Base-by-base conservation (phyloP, 2,797 vertebrate genomes). In the Tenualosa thibaudeaui region DNA sequence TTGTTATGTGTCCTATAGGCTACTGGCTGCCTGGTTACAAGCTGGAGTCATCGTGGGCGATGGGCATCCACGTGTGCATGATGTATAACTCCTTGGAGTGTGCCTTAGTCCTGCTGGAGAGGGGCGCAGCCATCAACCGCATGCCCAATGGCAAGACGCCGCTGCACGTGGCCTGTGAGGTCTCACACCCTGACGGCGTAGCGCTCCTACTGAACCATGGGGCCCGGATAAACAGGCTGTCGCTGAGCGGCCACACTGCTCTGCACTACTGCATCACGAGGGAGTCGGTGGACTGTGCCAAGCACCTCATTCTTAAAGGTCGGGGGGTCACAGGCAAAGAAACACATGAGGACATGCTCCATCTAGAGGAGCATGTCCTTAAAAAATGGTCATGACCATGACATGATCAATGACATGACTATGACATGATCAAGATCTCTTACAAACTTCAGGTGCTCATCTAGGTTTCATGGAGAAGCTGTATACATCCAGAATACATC, bases 1-100 rank as follows among this genome's bases (percentile, higher is more conserved):
- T 60, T 15, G 26, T 71, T 4, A 17, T 75, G 37, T 75, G 31
- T 43, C 71, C 40, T 46, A 24, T n/a, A 99, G 98, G 98, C 81
- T 98, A 98, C 85, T 99, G 98, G 98, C 88, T 99, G 85, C 98
- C 98, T 13, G 96, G 95, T 86, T 96, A 99, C 90, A 98, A 98
- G 90, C 89, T 99, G 88, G 97, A 98, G 88, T 96, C 93, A 84
- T 99, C 98, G 5, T 99, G 98, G 98, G 97, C 97, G 0, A 98
- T 97, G 83, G 98, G 95, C 2, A 92, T 99, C 81, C 98, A 99
- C 19, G 94, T 99, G 3, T 97, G 97, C 24, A 96, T 97, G 89
- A 95, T 98, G 94, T 95, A 97, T 81, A 97, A 98, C 6, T 95
- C 97, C 0, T 85, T 97, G 90, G 97, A 98, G 88, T 95, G 96